A percentile compares a stretch with the other conserved stretches of the same genome.
These are phyloP conservation scores for Bovichtus variegatus DNA, from an alignment of 2,797 vertebrate genomes.

Conservation along the genomic window DNA sequence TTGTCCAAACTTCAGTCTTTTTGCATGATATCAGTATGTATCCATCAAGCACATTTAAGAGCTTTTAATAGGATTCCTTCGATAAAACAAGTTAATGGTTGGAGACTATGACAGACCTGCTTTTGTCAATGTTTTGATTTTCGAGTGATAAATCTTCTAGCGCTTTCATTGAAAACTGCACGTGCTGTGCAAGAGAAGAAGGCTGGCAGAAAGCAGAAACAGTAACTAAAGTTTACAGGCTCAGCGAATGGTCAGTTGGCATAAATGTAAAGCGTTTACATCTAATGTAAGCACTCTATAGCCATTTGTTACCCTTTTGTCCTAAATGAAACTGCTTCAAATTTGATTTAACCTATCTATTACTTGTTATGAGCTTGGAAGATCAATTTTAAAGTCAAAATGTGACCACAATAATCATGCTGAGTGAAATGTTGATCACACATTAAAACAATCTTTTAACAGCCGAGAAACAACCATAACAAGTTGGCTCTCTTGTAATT, in stretches of 20 bases:
- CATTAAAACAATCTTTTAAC: slow-evolving; percentile 37
- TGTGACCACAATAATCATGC: slow-evolving; percentile 36
- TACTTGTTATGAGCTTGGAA: slow-evolving; percentile 20
- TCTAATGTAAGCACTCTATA: slow-evolving; percentile 5
- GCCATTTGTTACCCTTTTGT: slow-evolving; percentile 9
- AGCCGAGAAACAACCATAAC: slow-evolving; percentile 25
- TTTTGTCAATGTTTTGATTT: background rate
- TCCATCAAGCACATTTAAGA: background rate
- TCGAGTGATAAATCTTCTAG: background rate
- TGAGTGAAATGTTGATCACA: slow-evolving; percentile 34
- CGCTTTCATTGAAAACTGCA: no score
- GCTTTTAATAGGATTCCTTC: background rate
- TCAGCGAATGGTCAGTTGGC: background rate
- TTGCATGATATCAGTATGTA: background rate
- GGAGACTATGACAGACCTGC: background rate
- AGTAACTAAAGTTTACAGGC: background rate
- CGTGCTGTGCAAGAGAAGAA: background rate
- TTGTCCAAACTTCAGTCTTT: background rate
- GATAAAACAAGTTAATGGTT: background rate
- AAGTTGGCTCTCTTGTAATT: slow-evolving; percentile 35
- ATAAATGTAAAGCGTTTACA: background rate
- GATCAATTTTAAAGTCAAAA: slow-evolving; percentile 12
- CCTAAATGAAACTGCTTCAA: slow-evolving; percentile 17
- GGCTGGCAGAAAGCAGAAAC: background rate
- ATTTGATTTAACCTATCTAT: slow-evolving; percentile 32